These are phyloP conservation scores for Caradrina kadenii DNA, from an alignment of 2,888 invertebrate species.

Conservation along the genomic window DNA sequence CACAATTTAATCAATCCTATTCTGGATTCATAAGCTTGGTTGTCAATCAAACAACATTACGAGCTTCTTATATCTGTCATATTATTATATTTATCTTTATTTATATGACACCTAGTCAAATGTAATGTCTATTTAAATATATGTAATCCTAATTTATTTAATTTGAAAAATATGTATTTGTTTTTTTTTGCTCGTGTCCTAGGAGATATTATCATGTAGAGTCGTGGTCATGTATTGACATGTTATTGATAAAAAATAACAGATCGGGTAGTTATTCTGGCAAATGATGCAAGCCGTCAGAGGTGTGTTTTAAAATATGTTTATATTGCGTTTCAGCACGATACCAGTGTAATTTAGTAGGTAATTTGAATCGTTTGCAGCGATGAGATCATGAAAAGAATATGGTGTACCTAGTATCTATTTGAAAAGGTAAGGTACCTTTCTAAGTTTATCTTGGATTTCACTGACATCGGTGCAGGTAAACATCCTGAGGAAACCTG, in stretches of 20 bases:
- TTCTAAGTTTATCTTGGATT: too few relatives aligned
- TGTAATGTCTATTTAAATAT: constrained; percentile 28
- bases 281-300: too few relatives aligned
- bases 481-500: too few relatives aligned
- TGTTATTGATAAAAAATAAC: neutral
- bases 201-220: neutral
- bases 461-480: too few relatives aligned
- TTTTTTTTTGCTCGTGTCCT: neutral
- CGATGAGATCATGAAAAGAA: too few relatives aligned
- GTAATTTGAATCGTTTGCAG: too few relatives aligned
- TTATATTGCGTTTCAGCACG: too few relatives aligned
- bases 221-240: constrained; percentile 2
- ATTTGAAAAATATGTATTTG: constrained; percentile 13
- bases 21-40: constrained; percentile 20
- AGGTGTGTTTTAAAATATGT: too few relatives aligned
- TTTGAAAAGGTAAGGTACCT: too few relatives aligned
- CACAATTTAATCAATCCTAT: constrained; percentile 42
- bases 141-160: constrained; percentile 46
- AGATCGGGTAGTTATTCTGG: neutral
- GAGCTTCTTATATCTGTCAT: constrained; percentile 39
- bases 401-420: too few relatives aligned
- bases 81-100: constrained; percentile 42
- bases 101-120: constrained; percentile 37
- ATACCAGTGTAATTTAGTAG: too few relatives aligned
- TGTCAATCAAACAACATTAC: constrained; percentile 51